A percentile compares a stretch with the other conserved stretches of the same genome.
These are phyloP conservation scores for Pseudachorutes palmiensis DNA, from an alignment of 1,140 invertebrate species.

Conservation along the genomic window DNA sequence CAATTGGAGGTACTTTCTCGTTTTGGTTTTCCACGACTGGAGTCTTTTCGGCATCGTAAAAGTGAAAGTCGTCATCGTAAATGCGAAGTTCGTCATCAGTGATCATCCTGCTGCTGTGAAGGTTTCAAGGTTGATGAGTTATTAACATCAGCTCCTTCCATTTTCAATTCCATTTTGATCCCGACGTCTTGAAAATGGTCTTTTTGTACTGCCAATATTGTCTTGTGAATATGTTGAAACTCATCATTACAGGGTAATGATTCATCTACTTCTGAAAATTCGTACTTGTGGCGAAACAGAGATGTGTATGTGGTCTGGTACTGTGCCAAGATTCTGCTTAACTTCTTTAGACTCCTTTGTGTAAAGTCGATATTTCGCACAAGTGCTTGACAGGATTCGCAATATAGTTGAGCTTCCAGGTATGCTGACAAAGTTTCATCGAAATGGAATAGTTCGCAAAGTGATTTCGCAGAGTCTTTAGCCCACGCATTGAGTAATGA, in stretches of 20 bases:
- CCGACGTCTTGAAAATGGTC: not conserved
- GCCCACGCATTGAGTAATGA: not conserved
- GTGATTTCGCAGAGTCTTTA: not conserved
- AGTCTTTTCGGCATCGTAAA: too few relatives aligned
- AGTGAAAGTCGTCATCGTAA: too few relatives aligned
- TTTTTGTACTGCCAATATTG: not conserved
- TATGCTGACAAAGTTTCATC: not conserved
- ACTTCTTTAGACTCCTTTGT: not conserved
- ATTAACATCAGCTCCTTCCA: too few relatives aligned
- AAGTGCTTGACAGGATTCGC: not conserved
- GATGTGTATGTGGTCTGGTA: not conserved
- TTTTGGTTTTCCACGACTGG: too few relatives aligned
- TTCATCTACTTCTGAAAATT: not conserved
- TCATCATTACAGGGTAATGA: not conserved
- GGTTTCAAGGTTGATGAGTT: too few relatives aligned
- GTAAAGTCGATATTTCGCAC: constrained; percentile 4
- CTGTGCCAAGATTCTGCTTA: not conserved
- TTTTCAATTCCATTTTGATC: too few relatives aligned
- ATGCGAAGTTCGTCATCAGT: too few relatives aligned
- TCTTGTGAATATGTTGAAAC: not conserved
- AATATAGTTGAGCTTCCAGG: not conserved
- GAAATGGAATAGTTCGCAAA: not conserved
- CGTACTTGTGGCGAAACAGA: not conserved
- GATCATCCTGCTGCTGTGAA: too few relatives aligned
- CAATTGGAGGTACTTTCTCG: not conserved